Base-by-base conservation (phyloP, 2,797 vertebrate species). In the Eupleurogrammus muticus region DNA sequence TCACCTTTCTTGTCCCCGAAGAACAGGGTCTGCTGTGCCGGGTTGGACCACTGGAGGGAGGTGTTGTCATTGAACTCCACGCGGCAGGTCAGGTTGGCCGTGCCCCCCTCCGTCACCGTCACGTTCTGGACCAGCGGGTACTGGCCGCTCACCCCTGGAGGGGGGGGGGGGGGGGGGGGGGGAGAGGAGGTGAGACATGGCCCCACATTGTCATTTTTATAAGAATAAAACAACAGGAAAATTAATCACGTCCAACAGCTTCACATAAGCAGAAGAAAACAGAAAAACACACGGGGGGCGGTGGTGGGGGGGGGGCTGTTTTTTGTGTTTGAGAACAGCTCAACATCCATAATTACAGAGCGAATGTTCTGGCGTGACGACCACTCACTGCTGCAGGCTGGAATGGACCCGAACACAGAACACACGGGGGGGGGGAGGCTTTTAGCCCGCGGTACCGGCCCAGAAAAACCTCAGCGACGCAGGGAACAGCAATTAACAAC, bases 11-110 rank as follows among this genome's bases (percentile, higher is more conserved):
- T 99, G 93, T 99, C 96, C 64, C 98, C 98, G 5, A 99, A 99
- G 92, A 97, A 99, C 36, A 99, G 95, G 0, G 98, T 99, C 93
- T 99, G 98, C 93, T 99, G 98, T 96, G 98, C 98, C 78, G 98
- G 98, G 93, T 99, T 99, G 89, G 98, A 99, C 98, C 98, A 99
- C 98, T 99, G 97, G 96, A 99, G 97, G 96, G 98, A 99, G 93
- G 98, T 99, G 95, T 99, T 98, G 97, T 99, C 98, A 95, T 99
- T 99, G 92, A 96, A 96, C 95, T 98, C 98, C 92, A 99, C 98
- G 66, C 97, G 95, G 92, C 98, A 99, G 94, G 97, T 99, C 95
- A 99, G 89, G 92, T 97, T 98, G 60, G 94, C 96, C 7, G 95
- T 97, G 89, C 94, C 95, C 11, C 98, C 97, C 95, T 98, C 96